These are phyloP conservation scores for Tarsius wallacei DNA, from an alignment of 2,797 vertebrate species.

Conservation along the genomic window DNA sequence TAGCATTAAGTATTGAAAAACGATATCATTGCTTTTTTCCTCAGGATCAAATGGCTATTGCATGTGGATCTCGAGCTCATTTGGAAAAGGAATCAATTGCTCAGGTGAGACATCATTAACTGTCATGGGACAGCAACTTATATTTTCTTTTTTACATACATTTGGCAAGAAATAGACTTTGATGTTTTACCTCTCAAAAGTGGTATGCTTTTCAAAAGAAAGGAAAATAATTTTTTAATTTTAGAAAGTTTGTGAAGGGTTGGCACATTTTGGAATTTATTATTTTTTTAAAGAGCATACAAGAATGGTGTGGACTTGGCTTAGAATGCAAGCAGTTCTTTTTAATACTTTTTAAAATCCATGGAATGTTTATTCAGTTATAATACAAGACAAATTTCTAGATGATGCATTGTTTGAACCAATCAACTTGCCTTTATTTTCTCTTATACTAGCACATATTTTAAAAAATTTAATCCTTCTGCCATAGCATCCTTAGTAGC, in stretches of 20 bases:
- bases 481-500: no score
- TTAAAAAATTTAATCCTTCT: no score
- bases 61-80: slow-evolving; percentile 98
- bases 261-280: background rate
- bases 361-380: background rate
- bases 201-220: background rate
- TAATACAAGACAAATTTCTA: background rate
- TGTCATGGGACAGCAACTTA: background rate
- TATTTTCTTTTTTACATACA: background rate
- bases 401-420: background rate
- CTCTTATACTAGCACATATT: background rate
- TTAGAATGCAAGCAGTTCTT: background rate
- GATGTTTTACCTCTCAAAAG: slow-evolving; percentile 16
- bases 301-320: background rate
- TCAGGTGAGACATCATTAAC: slow-evolving; percentile 91
- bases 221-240: background rate
- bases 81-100: slow-evolving; percentile 97
- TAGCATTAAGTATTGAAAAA: slow-evolving; percentile 23
- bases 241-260: background rate
- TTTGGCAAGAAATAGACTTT: background rate
- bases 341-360: background rate
- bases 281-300: background rate
- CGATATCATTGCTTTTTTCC: slow-evolving; percentile 61
- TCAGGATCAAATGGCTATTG: slow-evolving; percentile 96
- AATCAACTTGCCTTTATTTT: background rate